Evolutionary conservation across 2,888 invertebrate genomes (phyloP).

Genomic region (Orgyia antiqua): DNA sequence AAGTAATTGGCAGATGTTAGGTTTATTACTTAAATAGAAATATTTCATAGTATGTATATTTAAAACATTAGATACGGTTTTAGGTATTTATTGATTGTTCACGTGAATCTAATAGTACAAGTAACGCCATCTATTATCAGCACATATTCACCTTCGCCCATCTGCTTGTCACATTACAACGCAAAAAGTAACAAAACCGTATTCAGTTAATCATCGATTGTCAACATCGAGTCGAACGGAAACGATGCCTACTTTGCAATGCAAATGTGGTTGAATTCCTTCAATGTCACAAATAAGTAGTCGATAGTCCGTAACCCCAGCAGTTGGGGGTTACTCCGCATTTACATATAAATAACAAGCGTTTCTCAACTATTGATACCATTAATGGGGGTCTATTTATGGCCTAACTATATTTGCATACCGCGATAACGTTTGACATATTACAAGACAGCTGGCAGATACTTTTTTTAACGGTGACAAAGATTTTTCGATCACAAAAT

Average conservation of each 20-base stretch:
- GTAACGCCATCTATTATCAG: constrained; percentile 31
- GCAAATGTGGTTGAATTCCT: constrained; percentile 61
- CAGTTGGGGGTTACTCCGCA: constrained; percentile 41
- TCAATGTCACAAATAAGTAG: constrained; percentile 53
- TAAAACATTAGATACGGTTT: too few species aligned
- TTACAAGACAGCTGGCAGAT: constrained; percentile 27
- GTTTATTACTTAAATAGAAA: too few species aligned
- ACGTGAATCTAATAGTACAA: constrained; percentile 10
- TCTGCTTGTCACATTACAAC: constrained; percentile 48
- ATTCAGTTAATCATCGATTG: constrained; percentile 58
- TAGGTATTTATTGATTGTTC: too few species aligned
- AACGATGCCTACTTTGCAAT: constrained; percentile 54
- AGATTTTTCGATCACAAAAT: too few species aligned
- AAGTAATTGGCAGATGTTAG: too few species aligned
- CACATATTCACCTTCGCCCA: constrained; percentile 22
- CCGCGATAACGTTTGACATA: constrained; percentile 11
- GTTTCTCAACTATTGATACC: constrained; percentile 64
- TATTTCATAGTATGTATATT: too few species aligned
- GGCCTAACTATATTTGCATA: constrained; percentile 33
- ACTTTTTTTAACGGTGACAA: constrained; percentile 16
- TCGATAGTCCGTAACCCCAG: constrained; percentile 36
- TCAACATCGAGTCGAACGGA: constrained; percentile 53
- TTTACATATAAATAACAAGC: constrained; percentile 73
- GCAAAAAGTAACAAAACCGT: constrained; percentile 44
- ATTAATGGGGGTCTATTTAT: constrained; percentile 45